Percentiles rank a stretch among this genome's conserved stretches.
Evolutionary conservation across 2,113 vertebrate species (phyloP).

Genomic region (Calyptommatus sinebrachiatus): DNA sequence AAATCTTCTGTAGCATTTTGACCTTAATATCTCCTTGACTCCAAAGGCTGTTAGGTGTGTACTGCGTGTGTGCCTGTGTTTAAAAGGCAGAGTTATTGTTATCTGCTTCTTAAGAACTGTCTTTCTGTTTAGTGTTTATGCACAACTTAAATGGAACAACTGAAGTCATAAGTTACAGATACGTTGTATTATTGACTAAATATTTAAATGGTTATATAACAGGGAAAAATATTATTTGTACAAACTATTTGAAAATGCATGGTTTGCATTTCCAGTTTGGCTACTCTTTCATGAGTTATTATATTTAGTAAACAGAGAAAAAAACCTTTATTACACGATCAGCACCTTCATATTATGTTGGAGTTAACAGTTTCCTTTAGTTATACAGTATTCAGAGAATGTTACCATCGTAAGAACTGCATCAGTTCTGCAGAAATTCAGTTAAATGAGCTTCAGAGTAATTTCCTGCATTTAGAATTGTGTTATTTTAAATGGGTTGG

Average conservation of each 20-base stretch:
- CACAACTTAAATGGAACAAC: slow-evolving; percentile 58
- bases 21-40: slow-evolving; percentile 28
- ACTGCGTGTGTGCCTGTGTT: too few relatives aligned
- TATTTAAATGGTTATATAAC: slow-evolving; percentile 55
- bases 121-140: slow-evolving; percentile 62
- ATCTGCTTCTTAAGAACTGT: slow-evolving; percentile 53
- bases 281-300: slow-evolving; percentile 37
- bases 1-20: slow-evolving; percentile 38
- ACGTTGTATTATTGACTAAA: slow-evolving; percentile 49
- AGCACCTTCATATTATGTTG: slow-evolving; percentile 41
- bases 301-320: slow-evolving; percentile 64
- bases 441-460: neutral
- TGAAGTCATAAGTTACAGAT: slow-evolving; percentile 54
- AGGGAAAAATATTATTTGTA: slow-evolving; percentile 30
- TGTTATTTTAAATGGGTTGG: too few relatives aligned
- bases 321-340: slow-evolving; percentile 42
- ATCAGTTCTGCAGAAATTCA: too few relatives aligned
- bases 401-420: neutral
- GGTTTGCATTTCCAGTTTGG: slow-evolving; percentile 54
- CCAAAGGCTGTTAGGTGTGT: slow-evolving; percentile 15
- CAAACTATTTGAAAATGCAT: slow-evolving; percentile 54
- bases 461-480: neutral
- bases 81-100: slow-evolving; percentile 39
- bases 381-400: slow-evolving; percentile 41
- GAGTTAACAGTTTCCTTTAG: slow-evolving; percentile 39